phyloP scores from a whole-genome alignment of 1,140 invertebrate species.

The Panonychus citri region DNA sequence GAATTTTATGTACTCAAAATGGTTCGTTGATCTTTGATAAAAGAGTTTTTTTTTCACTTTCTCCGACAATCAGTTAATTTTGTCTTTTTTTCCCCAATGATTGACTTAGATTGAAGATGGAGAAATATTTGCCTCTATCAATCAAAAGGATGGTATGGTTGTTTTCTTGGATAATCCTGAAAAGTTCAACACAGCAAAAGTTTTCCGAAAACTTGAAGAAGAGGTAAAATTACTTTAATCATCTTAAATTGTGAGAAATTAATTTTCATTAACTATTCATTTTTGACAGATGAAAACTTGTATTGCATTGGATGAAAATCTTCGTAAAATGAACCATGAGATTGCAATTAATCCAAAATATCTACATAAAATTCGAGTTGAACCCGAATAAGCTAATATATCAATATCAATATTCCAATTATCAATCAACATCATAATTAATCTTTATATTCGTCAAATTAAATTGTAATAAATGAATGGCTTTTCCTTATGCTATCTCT shows the following conservation, averaged over 20 bases:
- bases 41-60: not conserved
- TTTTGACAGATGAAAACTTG: constrained; percentile 49
- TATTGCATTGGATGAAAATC: constrained; percentile 58
- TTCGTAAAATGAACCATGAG: constrained; percentile 77
- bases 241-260: constrained; percentile 57
- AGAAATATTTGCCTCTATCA: constrained; percentile 88
- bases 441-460: too few relatives aligned
- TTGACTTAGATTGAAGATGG: constrained; percentile 72
- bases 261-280: not conserved
- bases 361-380: constrained; percentile 36
- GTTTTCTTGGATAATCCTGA: constrained; percentile 85
- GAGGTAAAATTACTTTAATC: constrained; percentile 62
- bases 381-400: not conserved
- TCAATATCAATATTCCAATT: not conserved
- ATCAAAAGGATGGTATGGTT: constrained; percentile 95
- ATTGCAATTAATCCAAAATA: constrained; percentile 71
- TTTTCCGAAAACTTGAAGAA: constrained; percentile 60
- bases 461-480: too few relatives aligned
- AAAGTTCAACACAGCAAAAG: constrained; percentile 67
- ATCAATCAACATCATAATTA: not conserved
- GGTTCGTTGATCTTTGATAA: constrained; percentile 22
- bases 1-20: constrained; percentile 86
- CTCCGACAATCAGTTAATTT: too few relatives aligned
- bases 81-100: not conserved
- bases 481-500: too few relatives aligned